A percentile compares a stretch with the other conserved stretches of the same genome.
phyloP scores from a whole-genome alignment of 2,113 vertebrate species.

The Herpetotheres cachinnans region DNA sequence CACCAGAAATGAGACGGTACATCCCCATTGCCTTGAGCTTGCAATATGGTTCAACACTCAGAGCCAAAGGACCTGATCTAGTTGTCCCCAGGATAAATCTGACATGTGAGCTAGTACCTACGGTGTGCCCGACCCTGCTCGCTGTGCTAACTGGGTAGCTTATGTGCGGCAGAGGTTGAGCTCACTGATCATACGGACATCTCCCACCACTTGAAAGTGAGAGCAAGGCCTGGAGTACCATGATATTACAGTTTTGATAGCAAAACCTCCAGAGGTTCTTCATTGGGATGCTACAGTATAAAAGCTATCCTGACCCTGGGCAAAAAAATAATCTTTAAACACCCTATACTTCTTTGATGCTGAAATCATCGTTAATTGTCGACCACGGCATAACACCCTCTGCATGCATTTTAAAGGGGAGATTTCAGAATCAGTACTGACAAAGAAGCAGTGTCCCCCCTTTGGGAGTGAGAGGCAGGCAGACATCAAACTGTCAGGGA shows the following conservation, averaged over 20 bases:
- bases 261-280: neutral
- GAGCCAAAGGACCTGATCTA: neutral
- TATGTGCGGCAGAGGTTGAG: neutral
- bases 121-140: rapidly evolving
- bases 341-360: neutral
- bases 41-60: neutral
- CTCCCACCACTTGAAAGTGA: neutral
- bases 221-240: neutral
- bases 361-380: neutral
- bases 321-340: neutral
- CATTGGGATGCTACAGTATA: neutral
- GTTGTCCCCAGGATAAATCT: neutral
- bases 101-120: rapidly evolving
- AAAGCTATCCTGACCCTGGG: neutral
- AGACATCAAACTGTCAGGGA: neutral
- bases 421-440: neutral
- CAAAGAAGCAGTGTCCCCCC: neutral
- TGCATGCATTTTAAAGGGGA: neutral
- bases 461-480: neutral
- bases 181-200: neutral
- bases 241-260: neutral
- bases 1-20: neutral
- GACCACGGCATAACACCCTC: neutral
- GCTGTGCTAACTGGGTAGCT: neutral
- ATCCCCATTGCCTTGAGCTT: neutral